A percentile compares a stretch with the other conserved stretches of the same genome.
Evolutionary conservation across 1,140 invertebrate species (phyloP).

Genomic region (Artemia franciscana): DNA sequence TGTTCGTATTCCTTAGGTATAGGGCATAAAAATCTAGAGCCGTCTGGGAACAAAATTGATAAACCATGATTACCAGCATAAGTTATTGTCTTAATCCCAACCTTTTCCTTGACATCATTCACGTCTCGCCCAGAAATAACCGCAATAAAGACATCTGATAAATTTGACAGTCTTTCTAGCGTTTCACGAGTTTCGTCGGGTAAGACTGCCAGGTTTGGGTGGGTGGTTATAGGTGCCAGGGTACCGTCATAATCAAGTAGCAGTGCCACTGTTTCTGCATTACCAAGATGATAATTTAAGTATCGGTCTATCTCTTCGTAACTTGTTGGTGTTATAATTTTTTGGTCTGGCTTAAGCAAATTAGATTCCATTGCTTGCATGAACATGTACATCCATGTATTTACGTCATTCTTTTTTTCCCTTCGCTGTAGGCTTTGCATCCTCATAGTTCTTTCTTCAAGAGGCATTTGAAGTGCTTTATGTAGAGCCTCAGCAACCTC

Average conservation of each 20-base stretch:
- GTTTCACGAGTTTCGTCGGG: constrained; percentile 18
- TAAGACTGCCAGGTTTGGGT: constrained; percentile 21
- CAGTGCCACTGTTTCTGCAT: constrained; percentile 18
- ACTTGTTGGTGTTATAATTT: no score
- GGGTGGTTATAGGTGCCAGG: constrained; percentile 20
- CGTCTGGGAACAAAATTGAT: constrained; percentile 21
- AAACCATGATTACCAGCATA: constrained; percentile 23
- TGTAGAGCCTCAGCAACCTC: constrained; percentile 21
- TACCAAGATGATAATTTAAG: constrained; percentile 18
- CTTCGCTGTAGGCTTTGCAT: constrained; percentile 21
- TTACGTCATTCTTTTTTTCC: constrained; percentile 20
- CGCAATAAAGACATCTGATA: constrained; percentile 19
- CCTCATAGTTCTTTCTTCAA: constrained; percentile 20
- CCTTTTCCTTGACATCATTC: constrained; percentile 18
- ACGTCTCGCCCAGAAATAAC: constrained; percentile 21
- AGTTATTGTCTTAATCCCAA: constrained; percentile 19
- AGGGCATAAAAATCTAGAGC: constrained; percentile 19
- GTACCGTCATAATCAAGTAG: constrained; percentile 25
- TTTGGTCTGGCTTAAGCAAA: no score
- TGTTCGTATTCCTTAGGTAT: constrained; percentile 19
- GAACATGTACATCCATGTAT: constrained; percentile 21
- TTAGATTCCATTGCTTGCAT: constrained; percentile 17
- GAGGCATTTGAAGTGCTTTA: constrained; percentile 21
- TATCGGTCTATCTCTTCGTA: no score
- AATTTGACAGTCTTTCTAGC: constrained; percentile 16